These are phyloP conservation scores for Aromia moschata DNA, from an alignment of 2,888 invertebrate species.

Conservation along the genomic window DNA sequence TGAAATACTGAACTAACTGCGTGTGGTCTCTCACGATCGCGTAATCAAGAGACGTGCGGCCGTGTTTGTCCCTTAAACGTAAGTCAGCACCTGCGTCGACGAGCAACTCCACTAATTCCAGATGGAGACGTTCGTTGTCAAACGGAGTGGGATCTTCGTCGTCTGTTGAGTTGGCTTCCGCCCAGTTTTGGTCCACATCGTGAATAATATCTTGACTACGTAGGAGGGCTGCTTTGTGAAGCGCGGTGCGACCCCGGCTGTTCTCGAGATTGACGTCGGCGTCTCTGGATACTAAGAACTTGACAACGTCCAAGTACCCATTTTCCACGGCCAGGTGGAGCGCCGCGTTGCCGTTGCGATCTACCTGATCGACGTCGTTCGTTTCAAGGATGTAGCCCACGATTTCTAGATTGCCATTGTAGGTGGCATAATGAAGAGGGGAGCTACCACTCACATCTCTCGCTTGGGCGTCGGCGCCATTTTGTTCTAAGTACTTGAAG, in stretches of 20 bases:
- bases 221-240: not conserved
- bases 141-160: too few species aligned
- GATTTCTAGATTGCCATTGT: not conserved
- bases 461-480: not conserved
- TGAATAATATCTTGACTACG: too few species aligned
- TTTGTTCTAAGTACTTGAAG: not conserved
- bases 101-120: too few species aligned
- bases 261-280: not conserved
- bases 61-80: not conserved
- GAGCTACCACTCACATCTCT: not conserved
- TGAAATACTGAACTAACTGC: too few species aligned
- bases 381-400: not conserved
- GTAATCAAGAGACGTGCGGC: not conserved
- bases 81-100: not conserved
- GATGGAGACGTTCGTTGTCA: too few species aligned
- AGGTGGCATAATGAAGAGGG: not conserved
- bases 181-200: too few species aligned
- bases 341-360: not conserved
- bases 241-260: not conserved
- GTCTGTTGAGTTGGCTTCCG: too few species aligned
- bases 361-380: not conserved
- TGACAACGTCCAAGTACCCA: not conserved
- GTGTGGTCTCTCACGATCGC: not conserved
- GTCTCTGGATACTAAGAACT: not conserved
- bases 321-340: not conserved